Evolutionary conservation across 2,797 vertebrate genomes (phyloP).

Genomic region (Hemitrygon akajei): DNA sequence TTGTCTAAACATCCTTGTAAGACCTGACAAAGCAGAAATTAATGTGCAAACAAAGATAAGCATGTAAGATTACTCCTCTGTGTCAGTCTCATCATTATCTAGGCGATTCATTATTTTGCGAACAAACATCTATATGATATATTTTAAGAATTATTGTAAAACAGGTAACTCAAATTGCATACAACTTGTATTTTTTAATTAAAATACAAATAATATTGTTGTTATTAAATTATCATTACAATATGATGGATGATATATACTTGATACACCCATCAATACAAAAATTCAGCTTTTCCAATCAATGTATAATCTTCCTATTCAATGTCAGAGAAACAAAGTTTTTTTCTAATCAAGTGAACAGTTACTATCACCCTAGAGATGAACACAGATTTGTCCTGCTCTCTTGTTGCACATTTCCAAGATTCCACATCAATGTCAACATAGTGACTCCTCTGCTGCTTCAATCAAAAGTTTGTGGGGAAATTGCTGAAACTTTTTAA

Average conservation of each 20-base stretch:
- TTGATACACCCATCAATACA: too few species aligned
- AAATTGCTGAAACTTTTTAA: not conserved
- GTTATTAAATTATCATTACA: not conserved
- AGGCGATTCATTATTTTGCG: not conserved
- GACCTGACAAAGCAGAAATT: slow-evolving; percentile 47
- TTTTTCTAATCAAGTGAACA: not conserved
- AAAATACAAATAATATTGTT: not conserved
- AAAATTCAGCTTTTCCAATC: not conserved
- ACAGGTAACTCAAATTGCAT: not conserved
- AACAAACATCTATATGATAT: not conserved
- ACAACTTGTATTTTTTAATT: not conserved
- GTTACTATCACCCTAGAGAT: not conserved
- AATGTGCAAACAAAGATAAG: not conserved
- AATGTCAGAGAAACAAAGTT: not conserved
- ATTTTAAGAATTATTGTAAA: not conserved
- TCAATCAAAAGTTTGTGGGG: not conserved
- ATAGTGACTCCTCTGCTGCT: not conserved
- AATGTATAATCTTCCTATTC: not conserved
- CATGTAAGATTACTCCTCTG: not conserved
- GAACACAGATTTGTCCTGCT: not conserved
- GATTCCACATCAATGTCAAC: not conserved
- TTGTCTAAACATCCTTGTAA: slow-evolving; percentile 55
- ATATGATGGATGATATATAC: too few species aligned
- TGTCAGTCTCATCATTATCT: not conserved
- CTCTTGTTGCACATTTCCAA: not conserved